A percentile compares a stretch with the other conserved stretches of the same genome.
phyloP scores from a whole-genome alignment of 2,888 invertebrate species.

The Phalera bucephala region DNA sequence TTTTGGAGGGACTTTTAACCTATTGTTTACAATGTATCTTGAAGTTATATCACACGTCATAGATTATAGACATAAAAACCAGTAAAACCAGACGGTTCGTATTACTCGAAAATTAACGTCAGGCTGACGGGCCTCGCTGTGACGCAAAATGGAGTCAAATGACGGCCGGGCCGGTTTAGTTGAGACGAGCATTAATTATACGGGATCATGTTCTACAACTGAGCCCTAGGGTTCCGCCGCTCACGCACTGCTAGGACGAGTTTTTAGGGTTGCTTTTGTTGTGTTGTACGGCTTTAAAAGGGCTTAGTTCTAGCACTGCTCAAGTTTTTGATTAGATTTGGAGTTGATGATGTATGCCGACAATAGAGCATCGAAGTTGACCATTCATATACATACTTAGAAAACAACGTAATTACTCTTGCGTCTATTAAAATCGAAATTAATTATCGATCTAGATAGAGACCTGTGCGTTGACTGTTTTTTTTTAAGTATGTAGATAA shows the following conservation, averaged over 20 bases:
- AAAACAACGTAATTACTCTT: too few species aligned
- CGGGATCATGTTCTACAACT: slow-evolving; percentile 55
- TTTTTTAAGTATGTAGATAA: too few species aligned
- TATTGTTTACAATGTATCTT: too few species aligned
- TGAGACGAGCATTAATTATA: slow-evolving; percentile 70
- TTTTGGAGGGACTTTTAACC: too few species aligned
- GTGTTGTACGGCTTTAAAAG: background rate
- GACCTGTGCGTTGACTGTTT: too few species aligned
- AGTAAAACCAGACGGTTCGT: slow-evolving; percentile 55
- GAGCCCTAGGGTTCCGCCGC: slow-evolving; percentile 34
- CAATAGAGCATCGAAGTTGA: too few species aligned
- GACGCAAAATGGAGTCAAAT: slow-evolving; percentile 49
- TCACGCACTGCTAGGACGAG: slow-evolving; percentile 26
- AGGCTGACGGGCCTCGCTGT: slow-evolving; percentile 45
- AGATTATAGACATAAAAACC: slow-evolving; percentile 35
- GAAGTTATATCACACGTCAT: slow-evolving; percentile 23
- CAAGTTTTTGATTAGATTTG: too few species aligned
- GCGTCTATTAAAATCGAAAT: too few species aligned
- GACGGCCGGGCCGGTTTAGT: slow-evolving; percentile 49
- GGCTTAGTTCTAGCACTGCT: too few species aligned
- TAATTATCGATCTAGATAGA: too few species aligned
- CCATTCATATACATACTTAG: too few species aligned
- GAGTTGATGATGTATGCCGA: too few species aligned
- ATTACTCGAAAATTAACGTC: slow-evolving; percentile 72
- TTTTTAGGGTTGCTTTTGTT: slow-evolving; percentile 1